phyloP scores from a whole-genome alignment of 2,888 invertebrate species.

The Calameuta filiformis region DNA sequence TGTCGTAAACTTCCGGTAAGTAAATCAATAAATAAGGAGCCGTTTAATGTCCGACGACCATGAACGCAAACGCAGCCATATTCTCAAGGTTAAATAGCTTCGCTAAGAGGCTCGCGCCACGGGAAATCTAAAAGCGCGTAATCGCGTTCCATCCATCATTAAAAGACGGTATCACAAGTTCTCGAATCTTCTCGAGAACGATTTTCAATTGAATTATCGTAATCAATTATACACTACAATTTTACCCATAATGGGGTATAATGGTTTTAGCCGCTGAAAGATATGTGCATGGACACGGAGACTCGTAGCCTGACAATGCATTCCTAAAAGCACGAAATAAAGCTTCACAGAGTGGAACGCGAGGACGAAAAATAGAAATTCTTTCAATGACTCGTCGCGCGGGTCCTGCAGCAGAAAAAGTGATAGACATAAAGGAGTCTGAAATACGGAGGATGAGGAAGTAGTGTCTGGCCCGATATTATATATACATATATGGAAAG shows the following conservation, averaged over 20 bases:
- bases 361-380: not conserved
- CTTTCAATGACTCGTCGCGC: not conserved
- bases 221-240: not conserved
- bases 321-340: not conserved
- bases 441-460: not conserved
- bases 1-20: slow-evolving; percentile 5
- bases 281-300: not conserved
- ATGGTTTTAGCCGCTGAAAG: not conserved
- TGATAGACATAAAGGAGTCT: not conserved
- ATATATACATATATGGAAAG: not conserved
- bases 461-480: not conserved
- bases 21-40: not conserved
- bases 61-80: not conserved
- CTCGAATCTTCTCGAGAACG: not conserved
- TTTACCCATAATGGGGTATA: not conserved
- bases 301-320: not conserved
- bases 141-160: not conserved
- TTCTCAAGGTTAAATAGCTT: not conserved
- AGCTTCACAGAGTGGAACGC: not conserved
- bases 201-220: not conserved
- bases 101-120: not conserved
- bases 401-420: not conserved
- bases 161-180: not conserved
- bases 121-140: not conserved
- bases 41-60: not conserved